A percentile compares a stretch with the other conserved stretches of the same genome.
Conservation (phyloP, 2,113 vertebrate genomes). For the Oenanthe oenanthe region DNA sequence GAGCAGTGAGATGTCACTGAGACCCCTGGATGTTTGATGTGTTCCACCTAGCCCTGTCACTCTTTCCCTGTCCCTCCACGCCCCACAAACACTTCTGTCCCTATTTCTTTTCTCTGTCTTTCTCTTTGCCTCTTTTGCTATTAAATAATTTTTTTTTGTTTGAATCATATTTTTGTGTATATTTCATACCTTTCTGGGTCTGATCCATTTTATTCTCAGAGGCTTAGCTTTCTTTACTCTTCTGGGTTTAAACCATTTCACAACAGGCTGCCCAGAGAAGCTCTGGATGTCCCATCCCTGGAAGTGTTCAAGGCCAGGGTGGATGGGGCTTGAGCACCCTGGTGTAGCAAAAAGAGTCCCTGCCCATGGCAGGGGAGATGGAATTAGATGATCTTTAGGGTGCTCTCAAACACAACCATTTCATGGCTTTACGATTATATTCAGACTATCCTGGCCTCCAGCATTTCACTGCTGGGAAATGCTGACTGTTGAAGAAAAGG, state of each 20-base stretch:
- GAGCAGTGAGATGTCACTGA: rapidly evolving
- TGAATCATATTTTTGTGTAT: neutral
- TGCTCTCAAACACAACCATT: neutral
- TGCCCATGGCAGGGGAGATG: rapidly evolving
- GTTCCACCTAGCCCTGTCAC: neutral
- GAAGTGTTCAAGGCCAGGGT: neutral
- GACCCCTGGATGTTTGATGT: neutral
- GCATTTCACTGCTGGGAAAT: neutral
- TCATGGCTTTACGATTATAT: neutral
- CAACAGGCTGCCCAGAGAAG: neutral
- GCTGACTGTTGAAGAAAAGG: neutral
- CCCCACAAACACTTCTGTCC: no score
- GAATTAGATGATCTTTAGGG: neutral
- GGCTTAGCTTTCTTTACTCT: neutral
- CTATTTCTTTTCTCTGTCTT: neutral
- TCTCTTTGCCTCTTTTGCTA: neutral
- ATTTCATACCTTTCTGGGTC: neutral
- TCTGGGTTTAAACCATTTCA: neutral
- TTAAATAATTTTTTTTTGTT: neutral
- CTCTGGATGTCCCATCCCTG: neutral
- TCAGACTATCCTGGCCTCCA: neutral
- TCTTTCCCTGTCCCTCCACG: neutral
- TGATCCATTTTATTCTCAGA: neutral
- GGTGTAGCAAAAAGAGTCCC: neutral
- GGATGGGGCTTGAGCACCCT: neutral